Base-by-base conservation (phyloP, 2,888 invertebrate species). In the Beris chalybata region DNA sequence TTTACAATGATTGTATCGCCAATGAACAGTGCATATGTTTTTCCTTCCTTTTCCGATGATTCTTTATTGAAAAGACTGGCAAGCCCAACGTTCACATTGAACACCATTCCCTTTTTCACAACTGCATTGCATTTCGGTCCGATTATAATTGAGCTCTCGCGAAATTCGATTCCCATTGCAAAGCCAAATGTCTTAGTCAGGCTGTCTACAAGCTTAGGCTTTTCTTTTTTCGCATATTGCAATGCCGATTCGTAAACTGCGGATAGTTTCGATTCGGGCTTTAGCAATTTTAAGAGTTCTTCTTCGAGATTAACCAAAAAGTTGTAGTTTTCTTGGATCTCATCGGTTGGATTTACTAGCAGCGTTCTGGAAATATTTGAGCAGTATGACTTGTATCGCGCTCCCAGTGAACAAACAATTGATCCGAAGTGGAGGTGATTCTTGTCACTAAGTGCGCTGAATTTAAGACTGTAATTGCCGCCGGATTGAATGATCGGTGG, bases 401-500 rank as follows among this genome's bases (percentile, higher is more conserved):
- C 92, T 5, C 98, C 99, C 70, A 99, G 81, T 11, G 93, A 93
- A 79, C 97, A 97, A 55, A 97, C 91, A 71, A 99, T 97, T 0
- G 95, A 90, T 50, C 97, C 98, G 80, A 97, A 99, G 81, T 98
- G 96, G 66, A 99, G 81, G 71, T 87, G 87, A 77, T 95, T 95
- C 78, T 97, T 96, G 78, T 98, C 97, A 73, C 96, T 95, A 3
- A 89, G 89, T 4, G 93, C 94, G 76, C 96, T 97, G 81, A 98
- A 99, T 82, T 99, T 99, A 54, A 99, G 85, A 76, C 90, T 93
- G 82, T 98, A 99, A 76, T 92, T 89, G n/a, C 97, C 98, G 7
- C 99, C 99, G 44, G 97, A 98, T 79, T 99, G 99, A 75, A 99
- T 95, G 67, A 99, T 99, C 0, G 99, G 94, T 0, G 97, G 96